Evolutionary conservation across 2,113 vertebrate species (phyloP), one percentile per base, ranked within the genome.

Genomic region (Pionites leucogaster): DNA sequence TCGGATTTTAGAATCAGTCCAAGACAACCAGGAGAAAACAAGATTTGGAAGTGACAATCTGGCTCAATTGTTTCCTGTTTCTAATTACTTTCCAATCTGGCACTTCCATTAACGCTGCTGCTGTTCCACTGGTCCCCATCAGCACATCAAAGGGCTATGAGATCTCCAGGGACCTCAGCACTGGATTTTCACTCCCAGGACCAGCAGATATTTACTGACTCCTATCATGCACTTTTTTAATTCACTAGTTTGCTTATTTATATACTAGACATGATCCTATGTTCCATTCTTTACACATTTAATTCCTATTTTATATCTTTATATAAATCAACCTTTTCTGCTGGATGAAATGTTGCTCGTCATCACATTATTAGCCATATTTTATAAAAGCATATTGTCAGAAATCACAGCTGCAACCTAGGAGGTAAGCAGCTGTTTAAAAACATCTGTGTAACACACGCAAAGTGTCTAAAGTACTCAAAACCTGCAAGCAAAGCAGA

Each of bases 71-170:
- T 37, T 59, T 71, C 52, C 28, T 37, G 5, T 11, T 50, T 52
- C 50, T 57, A 71, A 25, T 20, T 53, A 9, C 50, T 75, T 67
- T 41, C 25, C 47, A 39, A 20, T 7, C 46, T 63, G 37, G 68
- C 31, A 27, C 62, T 79, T 60, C 62, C 50, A 44, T 3, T 44
- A 68, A 79, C 0, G 0, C 14, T 0, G 1, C 20, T 80, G 60
- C 35, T 60, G 7, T 35, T 70, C 35, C 71, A 55, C 39, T 72
- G 25, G 29, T 52, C 0, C 0, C 53, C 64, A 83, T 41, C 64
- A 77, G 80, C 31, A 74, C 18, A 41, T 80, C 44, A 31, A 6
- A 4, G 2, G 35, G 8, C 68, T 24, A 15, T 5, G 2, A 63
- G 28, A 17, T 75, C 29, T 22, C 10, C 29, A 39, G 1, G 39